phyloP scores from a whole-genome alignment of 2,113 vertebrate species.

The Plotosus lineatus region DNA sequence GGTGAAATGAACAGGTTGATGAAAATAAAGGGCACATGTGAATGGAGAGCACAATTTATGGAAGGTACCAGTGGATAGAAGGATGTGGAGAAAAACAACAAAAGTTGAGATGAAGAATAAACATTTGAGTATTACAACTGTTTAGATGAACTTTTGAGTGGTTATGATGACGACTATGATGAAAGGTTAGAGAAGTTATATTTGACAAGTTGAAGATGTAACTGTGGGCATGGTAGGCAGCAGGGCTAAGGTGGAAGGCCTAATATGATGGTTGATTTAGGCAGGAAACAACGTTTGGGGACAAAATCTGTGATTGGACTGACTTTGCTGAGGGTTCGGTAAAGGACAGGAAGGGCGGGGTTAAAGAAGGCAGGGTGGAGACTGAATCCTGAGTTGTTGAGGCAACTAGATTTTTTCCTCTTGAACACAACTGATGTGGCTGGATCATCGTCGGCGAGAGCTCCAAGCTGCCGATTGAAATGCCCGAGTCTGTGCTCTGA shows the following conservation, averaged over 20 bases:
- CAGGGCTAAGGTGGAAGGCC: neutral
- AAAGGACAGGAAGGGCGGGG: neutral
- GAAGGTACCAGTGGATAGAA: too few relatives aligned
- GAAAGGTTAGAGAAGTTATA: neutral
- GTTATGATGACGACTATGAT: neutral
- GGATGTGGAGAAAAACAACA: neutral
- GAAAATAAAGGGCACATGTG: too few relatives aligned
- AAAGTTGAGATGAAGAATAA: neutral
- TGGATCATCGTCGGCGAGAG: slow-evolving; percentile 53
- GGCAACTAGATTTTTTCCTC: slow-evolving; percentile 36
- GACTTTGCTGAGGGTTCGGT: neutral
- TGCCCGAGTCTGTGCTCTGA: slow-evolving; percentile 61
- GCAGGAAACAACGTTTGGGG: neutral
- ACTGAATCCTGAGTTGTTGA: slow-evolving; percentile 52
- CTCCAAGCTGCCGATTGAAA: slow-evolving; percentile 60
- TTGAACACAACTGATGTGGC: slow-evolving; percentile 43
- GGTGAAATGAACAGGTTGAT: too few relatives aligned
- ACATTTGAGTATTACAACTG: neutral
- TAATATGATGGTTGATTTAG: neutral
- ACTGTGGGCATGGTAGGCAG: neutral
- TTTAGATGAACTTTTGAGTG: neutral
- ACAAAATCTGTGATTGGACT: slow-evolving; percentile 1
- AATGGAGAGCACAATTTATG: too few relatives aligned
- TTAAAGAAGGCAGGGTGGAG: slow-evolving; percentile 15
- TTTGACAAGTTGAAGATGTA: neutral